Evolutionary conservation across 2,113 vertebrate genomes (phyloP), one percentile per base, ranked within the genome.

Genomic region (Pseudopipra pipra): DNA sequence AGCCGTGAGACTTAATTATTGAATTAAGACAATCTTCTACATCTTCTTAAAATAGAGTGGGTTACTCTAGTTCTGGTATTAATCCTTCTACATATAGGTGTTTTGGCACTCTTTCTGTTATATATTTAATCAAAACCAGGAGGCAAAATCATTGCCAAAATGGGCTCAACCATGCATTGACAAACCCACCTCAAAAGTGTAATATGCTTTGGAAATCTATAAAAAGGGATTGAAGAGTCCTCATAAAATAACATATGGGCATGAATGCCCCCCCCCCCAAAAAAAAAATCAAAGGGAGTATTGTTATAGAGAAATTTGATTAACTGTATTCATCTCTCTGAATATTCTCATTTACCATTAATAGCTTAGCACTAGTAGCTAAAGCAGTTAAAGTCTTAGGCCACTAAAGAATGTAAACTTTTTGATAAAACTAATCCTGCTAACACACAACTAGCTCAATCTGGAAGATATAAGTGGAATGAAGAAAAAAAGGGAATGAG

Each of bases 1-100:
- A 58, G 4, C 15, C 1, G 9, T 0, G 0, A 70, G 11, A 19
- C 13, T 11, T 33, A 2, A 3, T 47, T 83, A 35, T 37, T 54
- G 15, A 22, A 41, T 52, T 58, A 51, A 62, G 14, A 24, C 31
- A 8, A 35, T 28, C 15, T 70, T 41, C 55, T 54, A 11, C n/a
- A 71, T 10, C 12, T 54, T 66, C 17, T 67, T 73, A 41, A 62
- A 67, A 35, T 14, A 55, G 8, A 54, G 43, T 14, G 19, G 11
- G 16, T 39, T 59, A 30, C 14, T 16, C 16, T 25, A 12, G 49
- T 72, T 82, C 41, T 43, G 39, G 27, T 35, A 44, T 49, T 49
- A 82, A 66, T 52, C 14, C 14, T 30, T 71, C 21, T n/a, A 71
- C 43, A 9, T 37, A 25, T 9, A 16, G 30, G 7, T 71, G 19